Percentiles rank a stretch among this genome's conserved stretches.
Evolutionary conservation across 1,140 invertebrate species (phyloP).

Genomic region (Yoshiicerus persimilis): DNA sequence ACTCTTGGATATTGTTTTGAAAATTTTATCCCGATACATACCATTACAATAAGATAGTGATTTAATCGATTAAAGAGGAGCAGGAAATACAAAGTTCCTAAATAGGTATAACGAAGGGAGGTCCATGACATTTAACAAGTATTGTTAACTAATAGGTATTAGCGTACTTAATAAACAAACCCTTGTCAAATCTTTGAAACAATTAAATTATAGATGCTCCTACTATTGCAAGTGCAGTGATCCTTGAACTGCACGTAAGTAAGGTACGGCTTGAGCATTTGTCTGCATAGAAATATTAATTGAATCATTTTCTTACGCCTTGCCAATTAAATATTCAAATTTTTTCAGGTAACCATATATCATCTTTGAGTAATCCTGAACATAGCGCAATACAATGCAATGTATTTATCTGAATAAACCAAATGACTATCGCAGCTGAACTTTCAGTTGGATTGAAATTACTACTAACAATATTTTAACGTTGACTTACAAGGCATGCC

Average conservation of each 20-base stretch:
- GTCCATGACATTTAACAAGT: not conserved
- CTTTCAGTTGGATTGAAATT: not conserved
- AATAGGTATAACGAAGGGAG: too few species aligned
- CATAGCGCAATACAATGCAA: not conserved
- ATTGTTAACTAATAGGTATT: not conserved
- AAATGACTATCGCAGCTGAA: not conserved
- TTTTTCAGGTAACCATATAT: not conserved
- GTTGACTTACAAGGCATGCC: constrained; percentile 10
- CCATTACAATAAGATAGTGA: too few species aligned
- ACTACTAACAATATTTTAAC: not conserved
- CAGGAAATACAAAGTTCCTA: too few species aligned
- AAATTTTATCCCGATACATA: too few species aligned
- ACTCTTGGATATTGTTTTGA: too few species aligned
- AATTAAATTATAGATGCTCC: not conserved
- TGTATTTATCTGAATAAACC: not conserved
- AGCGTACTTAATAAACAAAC: not conserved
- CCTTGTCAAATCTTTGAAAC: not conserved
- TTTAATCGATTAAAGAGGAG: too few species aligned
- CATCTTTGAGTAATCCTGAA: not conserved
- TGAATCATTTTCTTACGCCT: not conserved
- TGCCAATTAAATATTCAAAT: constrained; percentile 20
- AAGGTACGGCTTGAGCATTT: not conserved
- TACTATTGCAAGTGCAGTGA: not conserved
- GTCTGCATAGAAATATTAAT: not conserved
- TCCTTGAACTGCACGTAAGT: not conserved